Conservation (phyloP, 2,888 invertebrate species). For the Saturnia pavonia region DNA sequence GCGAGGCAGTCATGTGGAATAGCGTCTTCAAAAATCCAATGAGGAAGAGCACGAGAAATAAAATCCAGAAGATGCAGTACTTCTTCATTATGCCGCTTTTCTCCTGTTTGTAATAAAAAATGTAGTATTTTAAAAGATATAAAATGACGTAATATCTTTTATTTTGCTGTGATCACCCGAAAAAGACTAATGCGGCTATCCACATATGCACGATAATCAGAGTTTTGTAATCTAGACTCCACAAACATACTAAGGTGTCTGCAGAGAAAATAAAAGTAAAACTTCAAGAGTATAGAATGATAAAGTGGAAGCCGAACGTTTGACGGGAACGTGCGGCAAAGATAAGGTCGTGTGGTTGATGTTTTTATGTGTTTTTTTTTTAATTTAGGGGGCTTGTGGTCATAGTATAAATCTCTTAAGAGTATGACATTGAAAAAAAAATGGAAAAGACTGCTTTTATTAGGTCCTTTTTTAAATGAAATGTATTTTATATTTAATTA, state of each 20-base stretch:
- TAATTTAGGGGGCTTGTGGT: neutral
- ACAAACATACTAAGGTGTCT: neutral
- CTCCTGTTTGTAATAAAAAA: slow-evolving; percentile 49
- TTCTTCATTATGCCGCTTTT: slow-evolving; percentile 67
- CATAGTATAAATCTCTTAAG: neutral
- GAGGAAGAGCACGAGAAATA: slow-evolving; percentile 70
- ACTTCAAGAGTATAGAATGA: too few species aligned
- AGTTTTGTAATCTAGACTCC: too few species aligned
- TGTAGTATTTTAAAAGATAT: neutral
- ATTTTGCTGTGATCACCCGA: neutral
- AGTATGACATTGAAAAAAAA: neutral
- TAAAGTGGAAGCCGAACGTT: too few species aligned
- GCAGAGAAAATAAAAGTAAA: neutral
- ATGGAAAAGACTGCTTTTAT: neutral
- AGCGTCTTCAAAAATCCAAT: slow-evolving; percentile 72
- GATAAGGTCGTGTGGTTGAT: neutral
- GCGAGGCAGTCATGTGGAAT: slow-evolving; percentile 70
- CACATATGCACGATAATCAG: too few species aligned
- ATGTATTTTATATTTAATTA: too few species aligned
- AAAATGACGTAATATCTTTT: neutral
- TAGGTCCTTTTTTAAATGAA: too few species aligned
- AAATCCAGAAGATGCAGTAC: slow-evolving; percentile 76
- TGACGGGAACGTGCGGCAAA: too few species aligned
- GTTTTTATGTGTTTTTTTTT: neutral
- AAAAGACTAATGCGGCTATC: too few species aligned